Evolutionary conservation across 2,888 invertebrate species (phyloP).

Genomic region (Stenoptilia bipunctidactyla): DNA sequence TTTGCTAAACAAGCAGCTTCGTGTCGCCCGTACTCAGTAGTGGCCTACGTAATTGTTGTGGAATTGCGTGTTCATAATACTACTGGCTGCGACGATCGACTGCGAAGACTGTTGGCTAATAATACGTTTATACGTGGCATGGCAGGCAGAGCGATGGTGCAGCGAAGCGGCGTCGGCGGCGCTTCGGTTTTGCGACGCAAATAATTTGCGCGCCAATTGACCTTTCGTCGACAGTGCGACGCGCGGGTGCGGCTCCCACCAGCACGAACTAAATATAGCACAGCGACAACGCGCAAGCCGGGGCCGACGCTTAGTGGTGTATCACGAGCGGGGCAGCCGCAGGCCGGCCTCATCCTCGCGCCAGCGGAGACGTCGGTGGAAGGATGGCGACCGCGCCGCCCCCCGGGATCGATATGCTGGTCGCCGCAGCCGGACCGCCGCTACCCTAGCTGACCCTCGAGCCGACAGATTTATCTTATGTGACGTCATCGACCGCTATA

Average conservation of each 20-base stretch:
- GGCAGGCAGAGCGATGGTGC: constrained; percentile 37
- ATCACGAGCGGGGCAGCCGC: constrained; percentile 63
- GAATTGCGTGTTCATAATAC: neutral
- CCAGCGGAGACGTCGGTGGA: constrained; percentile 52
- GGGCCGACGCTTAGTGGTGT: constrained; percentile 64
- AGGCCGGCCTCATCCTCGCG: too few species aligned
- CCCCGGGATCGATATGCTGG: constrained; percentile 66
- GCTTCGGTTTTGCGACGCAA: constrained; percentile 48
- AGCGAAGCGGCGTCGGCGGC: constrained; percentile 30
- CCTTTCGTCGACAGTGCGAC: constrained; percentile 59
- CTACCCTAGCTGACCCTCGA: constrained; percentile 23
- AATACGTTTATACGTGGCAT: constrained; percentile 22
- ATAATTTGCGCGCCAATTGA: constrained; percentile 71
- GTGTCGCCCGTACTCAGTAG: too few species aligned
- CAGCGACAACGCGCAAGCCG: constrained; percentile 58
- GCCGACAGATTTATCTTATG: constrained; percentile 25
- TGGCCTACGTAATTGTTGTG: too few species aligned
- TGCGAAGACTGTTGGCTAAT: constrained; percentile 17
- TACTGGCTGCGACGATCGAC: neutral
- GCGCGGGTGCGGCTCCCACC: constrained; percentile 46
- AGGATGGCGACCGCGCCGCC: constrained; percentile 64
- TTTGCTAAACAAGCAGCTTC: too few species aligned
- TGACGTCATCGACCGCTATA: constrained; percentile 15
- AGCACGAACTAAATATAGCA: constrained; percentile 67
- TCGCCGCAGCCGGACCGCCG: constrained; percentile 31